phyloP scores from a whole-genome alignment of 2,888 invertebrate species.

The Acanthosepion lycidas region DNA sequence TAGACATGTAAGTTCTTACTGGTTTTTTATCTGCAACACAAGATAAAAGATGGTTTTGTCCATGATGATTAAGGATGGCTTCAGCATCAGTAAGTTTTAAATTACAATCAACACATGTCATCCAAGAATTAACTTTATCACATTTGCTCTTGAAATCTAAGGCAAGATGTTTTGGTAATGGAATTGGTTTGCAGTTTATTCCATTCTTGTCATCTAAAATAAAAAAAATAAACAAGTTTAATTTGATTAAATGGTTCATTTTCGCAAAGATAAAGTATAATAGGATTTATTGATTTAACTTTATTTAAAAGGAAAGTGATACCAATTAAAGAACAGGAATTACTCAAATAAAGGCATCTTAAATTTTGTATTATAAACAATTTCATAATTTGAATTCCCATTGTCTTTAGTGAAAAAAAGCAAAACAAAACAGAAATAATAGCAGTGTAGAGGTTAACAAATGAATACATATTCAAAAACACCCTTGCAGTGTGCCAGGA shows the following conservation, averaged over 20 bases:
- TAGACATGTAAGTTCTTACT: background rate
- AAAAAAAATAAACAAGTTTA: background rate
- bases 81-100: conserved; percentile 36
- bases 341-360: no score
- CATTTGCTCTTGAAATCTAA: conserved; percentile 49
- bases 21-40: conserved; percentile 45
- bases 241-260: background rate
- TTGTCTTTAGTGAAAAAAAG: no score
- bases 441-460: no score
- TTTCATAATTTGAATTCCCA: no score
- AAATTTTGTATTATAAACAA: no score
- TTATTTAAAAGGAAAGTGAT: no score
- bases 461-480: no score
- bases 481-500: no score
- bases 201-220: background rate
- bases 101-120: conserved; percentile 50
- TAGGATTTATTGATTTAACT: no score
- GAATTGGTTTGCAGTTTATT: conserved; percentile 44
- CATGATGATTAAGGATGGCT: conserved; percentile 38
- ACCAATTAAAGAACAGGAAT: no score
- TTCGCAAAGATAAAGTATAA: no score
- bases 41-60: conserved; percentile 38
- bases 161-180: conserved; percentile 44
- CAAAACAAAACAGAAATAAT: no score
- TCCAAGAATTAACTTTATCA: conserved; percentile 37